Percentiles rank a stretch among this genome's conserved stretches.
Conservation (phyloP, 2,888 invertebrate species). For the Aricia artaxerxes region DNA sequence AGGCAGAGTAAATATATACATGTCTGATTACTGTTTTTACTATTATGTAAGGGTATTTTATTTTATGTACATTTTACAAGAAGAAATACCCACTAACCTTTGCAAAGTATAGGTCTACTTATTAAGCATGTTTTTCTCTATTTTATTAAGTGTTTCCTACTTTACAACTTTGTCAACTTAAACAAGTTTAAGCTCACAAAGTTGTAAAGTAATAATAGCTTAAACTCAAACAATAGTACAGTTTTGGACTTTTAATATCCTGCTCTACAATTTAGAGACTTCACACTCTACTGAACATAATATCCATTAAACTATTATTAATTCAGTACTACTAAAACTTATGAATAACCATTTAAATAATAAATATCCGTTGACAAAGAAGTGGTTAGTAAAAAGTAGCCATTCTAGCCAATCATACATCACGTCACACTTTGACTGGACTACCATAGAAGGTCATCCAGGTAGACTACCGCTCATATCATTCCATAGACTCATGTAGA, state of each 20-base stretch:
- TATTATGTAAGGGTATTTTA: neutral
- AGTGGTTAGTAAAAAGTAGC: neutral
- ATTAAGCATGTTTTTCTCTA: neutral
- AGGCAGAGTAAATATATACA: neutral
- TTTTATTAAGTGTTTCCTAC: neutral
- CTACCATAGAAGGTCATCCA: neutral
- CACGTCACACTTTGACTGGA: neutral
- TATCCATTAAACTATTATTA: no score
- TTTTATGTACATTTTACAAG: neutral
- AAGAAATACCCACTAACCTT: neutral
- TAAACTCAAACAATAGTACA: no score
- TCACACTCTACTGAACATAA: no score
- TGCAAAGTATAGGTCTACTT: neutral
- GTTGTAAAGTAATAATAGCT: no score
- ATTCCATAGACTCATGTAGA: neutral
- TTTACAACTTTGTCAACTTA: no score
- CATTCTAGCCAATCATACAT: neutral
- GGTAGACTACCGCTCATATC: neutral
- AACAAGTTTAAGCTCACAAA: no score
- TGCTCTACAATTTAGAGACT: no score
- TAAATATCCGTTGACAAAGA: neutral
- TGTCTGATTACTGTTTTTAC: neutral
- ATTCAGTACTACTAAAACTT: no score
- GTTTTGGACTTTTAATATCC: no score
- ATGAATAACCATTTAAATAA: no score